Evolutionary conservation across 2,888 invertebrate species (phyloP).

Genomic region (Rhopalosiphum nymphaeae): DNA sequence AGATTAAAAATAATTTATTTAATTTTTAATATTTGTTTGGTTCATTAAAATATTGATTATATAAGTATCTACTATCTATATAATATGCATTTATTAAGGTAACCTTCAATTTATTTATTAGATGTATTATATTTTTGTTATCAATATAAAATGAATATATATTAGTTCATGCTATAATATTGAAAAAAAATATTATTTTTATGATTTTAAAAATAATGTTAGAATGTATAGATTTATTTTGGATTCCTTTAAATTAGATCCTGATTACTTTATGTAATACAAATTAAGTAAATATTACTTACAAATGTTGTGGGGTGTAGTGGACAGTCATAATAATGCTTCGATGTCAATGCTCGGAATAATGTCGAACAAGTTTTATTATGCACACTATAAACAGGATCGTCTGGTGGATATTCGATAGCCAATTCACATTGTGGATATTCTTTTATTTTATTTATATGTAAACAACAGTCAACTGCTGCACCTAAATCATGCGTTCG

Average conservation of each 20-base stretch:
- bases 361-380: slow-evolving; percentile 67
- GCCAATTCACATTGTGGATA: slow-evolving; percentile 2
- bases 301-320: slow-evolving; percentile 39
- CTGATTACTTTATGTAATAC: not conserved
- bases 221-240: not conserved
- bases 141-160: not conserved
- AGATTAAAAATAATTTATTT: not conserved
- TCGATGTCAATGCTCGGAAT: slow-evolving; percentile 74
- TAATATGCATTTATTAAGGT: not conserved
- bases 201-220: not conserved
- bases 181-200: not conserved
- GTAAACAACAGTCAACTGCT: not conserved
- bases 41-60: not conserved
- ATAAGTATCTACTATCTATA: too few species aligned
- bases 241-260: not conserved
- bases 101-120: not conserved
- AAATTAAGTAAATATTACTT: not conserved
- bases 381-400: slow-evolving; percentile 67
- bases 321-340: slow-evolving; percentile 24
- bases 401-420: slow-evolving; percentile 67
- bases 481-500: not conserved
- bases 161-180: not conserved
- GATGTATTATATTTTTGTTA: not conserved
- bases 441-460: not conserved
- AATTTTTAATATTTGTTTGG: too few species aligned